A percentile compares a stretch with the other conserved stretches of the same genome.
Conservation (phyloP, 2,888 invertebrate genomes). For the Peribatodes rhomboidaria region DNA sequence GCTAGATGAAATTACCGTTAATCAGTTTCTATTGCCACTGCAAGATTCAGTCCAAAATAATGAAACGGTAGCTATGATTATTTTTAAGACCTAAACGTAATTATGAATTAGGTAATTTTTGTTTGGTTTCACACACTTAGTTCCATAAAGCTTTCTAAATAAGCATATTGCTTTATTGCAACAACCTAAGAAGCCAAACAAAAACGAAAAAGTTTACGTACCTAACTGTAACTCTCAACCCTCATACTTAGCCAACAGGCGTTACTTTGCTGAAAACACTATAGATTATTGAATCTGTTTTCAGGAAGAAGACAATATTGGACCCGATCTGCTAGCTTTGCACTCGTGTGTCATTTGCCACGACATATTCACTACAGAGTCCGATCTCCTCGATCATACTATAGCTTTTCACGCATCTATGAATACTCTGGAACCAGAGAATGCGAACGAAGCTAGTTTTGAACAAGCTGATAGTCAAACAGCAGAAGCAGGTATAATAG, state of each 20-base stretch:
- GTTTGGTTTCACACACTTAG: no score
- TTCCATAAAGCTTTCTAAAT: no score
- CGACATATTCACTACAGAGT: conserved; percentile 79
- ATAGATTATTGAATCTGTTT: conserved; percentile 36
- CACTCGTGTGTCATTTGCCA: conserved; percentile 80
- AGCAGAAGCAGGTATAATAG: conserved; percentile 16
- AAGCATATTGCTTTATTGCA: no score
- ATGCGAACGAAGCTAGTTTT: conserved; percentile 41
- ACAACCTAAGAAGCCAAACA: no score
- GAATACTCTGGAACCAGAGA: conserved; percentile 45
- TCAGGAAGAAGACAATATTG: conserved; percentile 60
- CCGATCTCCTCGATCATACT: conserved; percentile 77
- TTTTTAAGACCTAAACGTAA: no score
- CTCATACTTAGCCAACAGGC: no score
- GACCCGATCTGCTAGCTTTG: conserved; percentile 72
- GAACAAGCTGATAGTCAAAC: conserved; percentile 19
- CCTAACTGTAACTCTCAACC: no score
- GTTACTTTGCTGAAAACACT: no score
- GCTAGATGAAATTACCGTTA: conserved; percentile 78
- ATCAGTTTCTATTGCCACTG: conserved; percentile 76
- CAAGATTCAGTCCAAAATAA: conserved; percentile 57
- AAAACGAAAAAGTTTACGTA: no score
- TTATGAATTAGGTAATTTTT: no score
- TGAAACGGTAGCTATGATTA: conserved; percentile 54
- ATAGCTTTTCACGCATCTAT: conserved; percentile 74